Evolutionary conservation across 2,113 vertebrate genomes (phyloP), one percentile per base, ranked within the genome.

Genomic region (Scartelaos histophorus): DNA sequence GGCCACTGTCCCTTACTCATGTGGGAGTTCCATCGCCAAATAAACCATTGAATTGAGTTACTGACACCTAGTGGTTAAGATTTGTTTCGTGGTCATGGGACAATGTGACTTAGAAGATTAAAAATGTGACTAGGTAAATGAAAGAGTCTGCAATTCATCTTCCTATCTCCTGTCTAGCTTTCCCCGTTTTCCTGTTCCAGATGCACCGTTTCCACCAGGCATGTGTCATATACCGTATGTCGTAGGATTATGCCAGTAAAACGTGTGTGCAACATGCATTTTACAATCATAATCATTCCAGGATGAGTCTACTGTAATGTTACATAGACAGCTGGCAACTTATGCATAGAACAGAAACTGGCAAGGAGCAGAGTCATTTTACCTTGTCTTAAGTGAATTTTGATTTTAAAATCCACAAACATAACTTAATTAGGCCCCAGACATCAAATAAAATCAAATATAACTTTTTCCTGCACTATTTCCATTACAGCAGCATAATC

Each of bases 261-360:
- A 17, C 7, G 13, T 61, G 11, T 24, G 16, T 1, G 29, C 73
- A 16, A 25, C 51, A 51, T 17, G 65, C 70, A 82, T 56, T 47
- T 49, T 13, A 17, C 25, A 34, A 38, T 17, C 21, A 22, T 71
- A 57, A 82, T 70, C 49, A 60, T 54, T 34, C 16, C 3, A 17
- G 13, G 15, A 61, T 34, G 24, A 34, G 25, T n/a, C n/a, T n/a
- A n/a, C n/a, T 13, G 22, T 58, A 24, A 3, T 54, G 19, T 6
- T 53, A n/a, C n/a, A 54, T 21, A 51, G 49, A 51, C 15, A 17
- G 49, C 49, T 19, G 38, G 38, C 10, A 51, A 6, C 16, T 51
- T 51, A 6, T 17, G 51, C 16, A 21, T 54, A 10, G 38, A 43
- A 43, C 2, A 38, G 35, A 29, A 43, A 43, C 38, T 43, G 38